Base-by-base conservation (phyloP, 1,140 invertebrate genomes). In the Trichonephila clavata region DNA sequence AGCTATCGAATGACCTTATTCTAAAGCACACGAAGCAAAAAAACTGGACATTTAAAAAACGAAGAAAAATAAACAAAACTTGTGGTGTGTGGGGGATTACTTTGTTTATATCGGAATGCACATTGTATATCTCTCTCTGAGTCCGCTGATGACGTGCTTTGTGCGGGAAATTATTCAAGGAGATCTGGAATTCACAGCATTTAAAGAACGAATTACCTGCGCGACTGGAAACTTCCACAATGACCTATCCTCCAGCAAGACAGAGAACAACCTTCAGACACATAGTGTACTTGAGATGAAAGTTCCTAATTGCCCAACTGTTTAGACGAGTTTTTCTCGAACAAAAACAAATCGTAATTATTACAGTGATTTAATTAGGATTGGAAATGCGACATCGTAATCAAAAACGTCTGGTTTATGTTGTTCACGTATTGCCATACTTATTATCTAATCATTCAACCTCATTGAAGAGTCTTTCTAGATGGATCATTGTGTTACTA, bases 1-100 rank as follows among this genome's bases (percentile, higher is more conserved):
- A 50, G 43, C 27, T 57, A 83, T 50, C 43, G 81, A 10, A 57
- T 83, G 81, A 83, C 81, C 81, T 83, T 83, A 83, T 57, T 83
- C 20, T 57, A 57, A 83, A 59, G 50, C 59, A 83, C 43, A 27
- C 32, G 24, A 39, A 77, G 32, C 71, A 77, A 77, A 50, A n/a
- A 59, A 21, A 77, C 24, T 77, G 71, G 50, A 50, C 50, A 50
- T 27, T 77, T 27, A n/a, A 16, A 83, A 20, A 83, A 27, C n/a
- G 6, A 57, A 83, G 8, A 59, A 21, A 83, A 27, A 59, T 50
- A 83, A 83, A 77, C 24, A 77, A 57, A 83, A 57, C 81, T 57
- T 57, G 81, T 57, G 81, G 21, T 24, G 81, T 83, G 32, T n/a
- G 50, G 50, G 50, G 21, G 24, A 83, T 57, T 59, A 59, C 81